A percentile compares a stretch with the other conserved stretches of the same genome.
phyloP scores from a whole-genome alignment of 2,888 invertebrate genomes.

The Exocentrus adspersus region DNA sequence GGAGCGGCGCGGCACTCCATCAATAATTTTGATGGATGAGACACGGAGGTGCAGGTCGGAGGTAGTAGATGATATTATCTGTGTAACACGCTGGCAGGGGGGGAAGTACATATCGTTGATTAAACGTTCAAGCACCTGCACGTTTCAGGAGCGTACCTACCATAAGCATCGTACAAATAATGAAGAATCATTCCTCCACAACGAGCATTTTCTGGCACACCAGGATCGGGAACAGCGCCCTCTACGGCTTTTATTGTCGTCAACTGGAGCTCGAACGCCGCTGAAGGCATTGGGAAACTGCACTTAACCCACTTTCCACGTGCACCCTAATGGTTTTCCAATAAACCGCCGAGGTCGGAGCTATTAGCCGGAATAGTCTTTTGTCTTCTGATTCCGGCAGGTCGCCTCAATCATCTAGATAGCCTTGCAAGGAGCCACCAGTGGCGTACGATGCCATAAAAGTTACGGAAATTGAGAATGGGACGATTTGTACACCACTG shows the following conservation, averaged over 20 bases:
- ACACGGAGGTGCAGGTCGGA: neutral
- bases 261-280: constrained; percentile 21
- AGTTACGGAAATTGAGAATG: too few relatives aligned
- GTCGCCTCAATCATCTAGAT: constrained; percentile 25
- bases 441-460: constrained; percentile 5
- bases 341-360: constrained; percentile 34
- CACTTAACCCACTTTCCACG: constrained; percentile 32
- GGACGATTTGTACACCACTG: constrained; percentile 19
- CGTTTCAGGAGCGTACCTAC: too few relatives aligned
- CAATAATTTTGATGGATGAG: constrained; percentile 20
- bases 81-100: neutral
- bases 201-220: too few relatives aligned
- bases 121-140: too few relatives aligned
- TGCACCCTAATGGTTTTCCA: constrained; percentile 41
- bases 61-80: neutral
- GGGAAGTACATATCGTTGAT: too few relatives aligned
- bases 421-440: constrained; percentile 5
- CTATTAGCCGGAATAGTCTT: constrained; percentile 36
- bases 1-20: neutral
- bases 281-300: constrained; percentile 32
- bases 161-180: too few relatives aligned
- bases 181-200: too few relatives aligned
- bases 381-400: constrained; percentile 37
- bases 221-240: too few relatives aligned
- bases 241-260: constrained; percentile 9